Evolutionary conservation across 2,113 vertebrate genomes (phyloP).

Genomic region (Brachyistius frenatus): DNA sequence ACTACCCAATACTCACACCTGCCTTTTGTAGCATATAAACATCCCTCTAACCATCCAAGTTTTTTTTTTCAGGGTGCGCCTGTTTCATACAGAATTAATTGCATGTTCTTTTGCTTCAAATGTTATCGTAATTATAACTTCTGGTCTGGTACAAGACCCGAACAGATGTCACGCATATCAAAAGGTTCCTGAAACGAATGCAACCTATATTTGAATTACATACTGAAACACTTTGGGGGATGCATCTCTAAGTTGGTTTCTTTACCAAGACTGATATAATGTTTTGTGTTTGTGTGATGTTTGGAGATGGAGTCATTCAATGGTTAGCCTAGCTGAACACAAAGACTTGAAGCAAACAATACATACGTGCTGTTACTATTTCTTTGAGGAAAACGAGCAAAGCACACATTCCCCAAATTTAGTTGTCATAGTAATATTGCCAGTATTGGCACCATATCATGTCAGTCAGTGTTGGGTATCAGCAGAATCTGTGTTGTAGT

Average conservation of each 20-base stretch:
- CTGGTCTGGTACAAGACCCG: not conserved
- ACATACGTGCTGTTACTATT: not conserved
- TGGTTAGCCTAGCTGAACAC: no score
- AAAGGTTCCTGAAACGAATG: not conserved
- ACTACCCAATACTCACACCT: conserved; percentile 45
- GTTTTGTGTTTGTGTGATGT: not conserved
- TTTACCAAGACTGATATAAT: not conserved
- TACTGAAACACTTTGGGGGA: not conserved
- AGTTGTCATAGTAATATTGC: not conserved
- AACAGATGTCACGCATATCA: conserved; percentile 32
- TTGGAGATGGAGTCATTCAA: no score
- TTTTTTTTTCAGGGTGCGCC: conserved; percentile 20
- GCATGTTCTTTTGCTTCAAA: conserved; percentile 12
- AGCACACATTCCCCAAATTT: not conserved
- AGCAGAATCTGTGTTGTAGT: not conserved
- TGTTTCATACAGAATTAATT: conserved; percentile 35
- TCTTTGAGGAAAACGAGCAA: not conserved
- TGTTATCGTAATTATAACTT: conserved; percentile 39
- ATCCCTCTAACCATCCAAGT: conserved; percentile 15
- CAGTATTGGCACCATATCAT: not conserved
- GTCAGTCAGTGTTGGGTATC: not conserved
- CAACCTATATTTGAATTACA: not conserved
- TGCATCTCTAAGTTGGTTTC: not conserved
- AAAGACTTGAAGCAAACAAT: no score
- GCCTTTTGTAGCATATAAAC: conserved; percentile 37